Percentiles rank a stretch among this genome's conserved stretches.
phyloP scores from a whole-genome alignment of 2,113 vertebrate species.

The Labrus mixtus region DNA sequence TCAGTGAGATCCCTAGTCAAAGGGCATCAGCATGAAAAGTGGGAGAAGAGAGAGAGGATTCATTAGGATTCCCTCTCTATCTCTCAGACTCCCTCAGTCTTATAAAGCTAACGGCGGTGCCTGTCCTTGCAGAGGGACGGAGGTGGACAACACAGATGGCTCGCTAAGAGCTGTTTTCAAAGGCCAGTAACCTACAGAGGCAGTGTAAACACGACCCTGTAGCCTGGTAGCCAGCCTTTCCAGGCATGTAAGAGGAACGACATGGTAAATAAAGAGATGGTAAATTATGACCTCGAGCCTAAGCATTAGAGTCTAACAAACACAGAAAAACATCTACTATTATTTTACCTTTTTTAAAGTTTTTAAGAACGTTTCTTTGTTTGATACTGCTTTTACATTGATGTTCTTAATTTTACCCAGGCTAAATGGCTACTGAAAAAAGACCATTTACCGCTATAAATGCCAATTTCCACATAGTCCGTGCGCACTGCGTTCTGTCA shows the following conservation, averaged over 20 bases:
- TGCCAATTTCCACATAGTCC: no score
- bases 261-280: conserved; percentile 16
- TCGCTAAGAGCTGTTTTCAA: not conserved
- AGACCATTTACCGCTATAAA: no score
- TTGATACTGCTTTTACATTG: no score
- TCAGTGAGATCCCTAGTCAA: not conserved
- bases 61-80: conserved; percentile 7
- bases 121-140: conserved; percentile 12
- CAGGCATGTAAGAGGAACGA: not conserved
- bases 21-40: conserved; percentile 10
- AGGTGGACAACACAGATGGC: conserved; percentile 40
- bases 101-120: not conserved
- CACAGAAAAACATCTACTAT: no score
- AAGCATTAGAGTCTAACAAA: not conserved
- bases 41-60: not conserved
- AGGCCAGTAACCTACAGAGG: conserved; percentile 12
- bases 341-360: no score
- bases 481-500: no score
- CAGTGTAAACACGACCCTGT: conserved; percentile 29
- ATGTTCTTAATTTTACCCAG: no score
- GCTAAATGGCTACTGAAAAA: no score
- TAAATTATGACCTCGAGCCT: conserved; percentile 14
- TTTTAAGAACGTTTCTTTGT: no score
- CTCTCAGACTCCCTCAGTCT: conserved; percentile 7
- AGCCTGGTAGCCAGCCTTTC: conserved; percentile 11